Evolutionary conservation across 2,888 invertebrate species (phyloP).

Genomic region (Venusia cambrica): DNA sequence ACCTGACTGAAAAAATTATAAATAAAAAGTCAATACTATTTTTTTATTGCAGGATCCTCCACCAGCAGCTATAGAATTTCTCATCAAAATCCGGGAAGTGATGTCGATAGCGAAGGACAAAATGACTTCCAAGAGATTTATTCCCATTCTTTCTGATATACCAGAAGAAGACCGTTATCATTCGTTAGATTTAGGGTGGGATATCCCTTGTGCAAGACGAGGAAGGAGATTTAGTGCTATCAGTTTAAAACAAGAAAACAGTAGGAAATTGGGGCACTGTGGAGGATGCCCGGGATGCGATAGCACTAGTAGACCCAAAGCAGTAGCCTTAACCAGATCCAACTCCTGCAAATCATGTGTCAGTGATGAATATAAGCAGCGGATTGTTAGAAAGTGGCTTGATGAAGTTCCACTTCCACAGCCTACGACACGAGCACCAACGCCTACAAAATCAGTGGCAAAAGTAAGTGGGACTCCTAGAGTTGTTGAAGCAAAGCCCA

Average conservation of each 20-base stretch:
- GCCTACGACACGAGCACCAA: slow-evolving; percentile 33
- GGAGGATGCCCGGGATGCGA: slow-evolving; percentile 86
- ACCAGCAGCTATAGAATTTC: slow-evolving; percentile 93
- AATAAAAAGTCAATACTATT: slow-evolving; percentile 6
- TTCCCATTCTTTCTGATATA: slow-evolving; percentile 88
- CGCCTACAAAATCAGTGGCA: slow-evolving; percentile 58
- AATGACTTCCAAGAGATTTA: slow-evolving; percentile 90
- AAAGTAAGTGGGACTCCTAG: slow-evolving; percentile 69
- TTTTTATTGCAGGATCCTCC: slow-evolving; percentile 87
- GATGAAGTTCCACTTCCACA: slow-evolving; percentile 83
- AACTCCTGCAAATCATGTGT: slow-evolving; percentile 81
- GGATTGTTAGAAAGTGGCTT: slow-evolving; percentile 88
- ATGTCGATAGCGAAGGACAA: slow-evolving; percentile 94
- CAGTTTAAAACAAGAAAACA: slow-evolving; percentile 83
- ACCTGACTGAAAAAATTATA: no score
- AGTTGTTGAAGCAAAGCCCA: slow-evolving; percentile 50
- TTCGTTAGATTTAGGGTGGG: slow-evolving; percentile 72
- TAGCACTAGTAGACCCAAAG: slow-evolving; percentile 50
- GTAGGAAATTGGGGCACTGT: slow-evolving; percentile 78
- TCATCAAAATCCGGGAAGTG: slow-evolving; percentile 93
- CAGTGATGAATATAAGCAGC: slow-evolving; percentile 85
- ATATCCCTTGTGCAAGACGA: slow-evolving; percentile 70
- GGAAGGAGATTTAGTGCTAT: slow-evolving; percentile 79
- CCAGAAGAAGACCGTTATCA: slow-evolving; percentile 87
- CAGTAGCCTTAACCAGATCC: slow-evolving; percentile 59